Evolutionary conservation across 2,113 vertebrate species (phyloP), one percentile per base, ranked within the genome.

Genomic region (Pseudorectes ferrugineus): DNA sequence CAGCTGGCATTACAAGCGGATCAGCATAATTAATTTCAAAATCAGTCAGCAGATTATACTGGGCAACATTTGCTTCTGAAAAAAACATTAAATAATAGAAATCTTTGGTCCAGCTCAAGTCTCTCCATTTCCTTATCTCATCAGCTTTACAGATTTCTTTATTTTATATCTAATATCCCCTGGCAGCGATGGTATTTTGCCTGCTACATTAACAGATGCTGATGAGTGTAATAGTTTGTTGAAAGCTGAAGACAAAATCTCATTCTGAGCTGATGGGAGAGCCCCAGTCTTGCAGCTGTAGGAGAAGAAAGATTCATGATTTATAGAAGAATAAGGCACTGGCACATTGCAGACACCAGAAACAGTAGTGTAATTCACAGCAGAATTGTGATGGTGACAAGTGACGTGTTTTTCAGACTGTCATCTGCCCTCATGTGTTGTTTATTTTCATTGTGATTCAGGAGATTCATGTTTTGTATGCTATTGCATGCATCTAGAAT

Each of bases 1-100:
- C 96, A 96, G 85, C 85, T 97, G 96, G 90, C 75, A 40, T 74
- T 73, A 40, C 20, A 9, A 94, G 43, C 62, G 46, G 65, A 83
- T 94, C 66, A 92, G 85, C 67, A 46, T 92, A 90, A 96, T 94
- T 89, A 85, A 88, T 94, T 88, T 97, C 78, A 95, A 86, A 92
- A 83, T 88, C 75, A 89, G 78, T 72, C 85, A 36, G 35, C 67
- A 76, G 67, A 62, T 85, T 79, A 46, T 65, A 80, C 35, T 25
- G 43, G 63, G 62, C 54, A 93, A 62, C 24, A 43, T 76, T 77
- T 94, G 59, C 38, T 88, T 38, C 67, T 58, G 67, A 80, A 62
- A 83, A 33, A 79, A 86, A 14, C 17, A 13, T 88, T 40, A 49
- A 93, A 92, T 86, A 92, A 54, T 42, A 88, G 19, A 88, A 76